These are phyloP conservation scores for Phallusia fumigata DNA, from an alignment of 23 tunicate genomes.

Conservation along the genomic window DNA sequence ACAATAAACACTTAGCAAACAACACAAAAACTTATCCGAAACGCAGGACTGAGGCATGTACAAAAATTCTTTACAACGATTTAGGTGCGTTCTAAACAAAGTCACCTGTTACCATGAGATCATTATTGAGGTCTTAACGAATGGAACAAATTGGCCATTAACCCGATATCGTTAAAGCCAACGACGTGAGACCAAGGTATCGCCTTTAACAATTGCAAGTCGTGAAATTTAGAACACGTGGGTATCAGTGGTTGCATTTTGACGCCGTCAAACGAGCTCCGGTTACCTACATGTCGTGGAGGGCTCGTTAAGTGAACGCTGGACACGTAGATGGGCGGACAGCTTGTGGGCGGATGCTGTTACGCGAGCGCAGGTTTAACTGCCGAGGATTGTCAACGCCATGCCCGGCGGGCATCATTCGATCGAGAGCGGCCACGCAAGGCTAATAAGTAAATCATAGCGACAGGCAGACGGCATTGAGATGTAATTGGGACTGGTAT, in stretches of 20 bases:
- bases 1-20: no score
- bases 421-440: neutral
- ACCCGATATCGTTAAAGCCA: neutral
- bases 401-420: neutral
- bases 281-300: neutral
- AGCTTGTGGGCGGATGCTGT: conserved; percentile 13
- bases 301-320: neutral
- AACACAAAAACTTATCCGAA: no score
- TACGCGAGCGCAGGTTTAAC: neutral
- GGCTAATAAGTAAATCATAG: neutral
- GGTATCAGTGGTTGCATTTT: neutral
- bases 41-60: no score
- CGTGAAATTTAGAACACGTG: neutral
- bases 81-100: no score
- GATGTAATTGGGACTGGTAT: no score
- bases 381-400: neutral
- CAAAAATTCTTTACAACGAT: no score
- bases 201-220: neutral
- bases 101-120: no score
- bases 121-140: neutral
- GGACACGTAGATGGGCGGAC: conserved; percentile 3
- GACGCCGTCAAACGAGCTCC: neutral
- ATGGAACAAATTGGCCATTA: conserved; percentile 8
- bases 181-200: no score
- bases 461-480: neutral